phyloP scores from a whole-genome alignment of 1,140 invertebrate genomes.

The Calycopis cecrops region DNA sequence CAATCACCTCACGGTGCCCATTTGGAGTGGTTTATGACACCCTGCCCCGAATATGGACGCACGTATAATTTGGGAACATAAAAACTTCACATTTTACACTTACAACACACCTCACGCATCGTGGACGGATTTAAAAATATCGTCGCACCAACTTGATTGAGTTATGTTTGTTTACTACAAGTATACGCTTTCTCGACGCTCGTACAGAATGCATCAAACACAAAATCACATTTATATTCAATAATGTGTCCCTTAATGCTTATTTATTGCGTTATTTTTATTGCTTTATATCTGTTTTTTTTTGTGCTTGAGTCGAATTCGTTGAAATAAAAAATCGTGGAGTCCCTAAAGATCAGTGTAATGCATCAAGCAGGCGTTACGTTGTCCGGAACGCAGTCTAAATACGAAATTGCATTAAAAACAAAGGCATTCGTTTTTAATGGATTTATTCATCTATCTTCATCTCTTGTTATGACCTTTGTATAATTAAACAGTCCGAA shows the following conservation, averaged over 20 bases:
- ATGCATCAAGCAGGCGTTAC: too few species aligned
- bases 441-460: too few species aligned
- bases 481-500: too few species aligned
- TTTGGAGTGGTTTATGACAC: constrained; percentile 6
- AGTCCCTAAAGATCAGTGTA: too few species aligned
- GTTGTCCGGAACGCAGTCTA: too few species aligned
- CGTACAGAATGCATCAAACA: background rate
- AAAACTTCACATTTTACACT: constrained; percentile 6
- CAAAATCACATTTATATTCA: constrained; percentile 4
- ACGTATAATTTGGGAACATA: constrained; percentile 4
- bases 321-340: background rate
- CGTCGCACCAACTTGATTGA: background rate
- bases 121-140: constrained; percentile 2
- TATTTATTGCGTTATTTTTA: constrained; percentile 10
- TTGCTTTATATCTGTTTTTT: constrained; percentile 6
- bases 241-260: background rate
- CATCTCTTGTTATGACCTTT: too few species aligned
- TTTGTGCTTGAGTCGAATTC: background rate
- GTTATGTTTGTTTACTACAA: constrained; percentile 5
- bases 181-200: background rate
- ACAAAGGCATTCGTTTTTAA: too few species aligned
- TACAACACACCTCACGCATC: constrained; percentile 6
- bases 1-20: background rate
- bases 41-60: background rate
- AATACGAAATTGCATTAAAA: too few species aligned